Percentiles rank a stretch among this genome's conserved stretches.
These are phyloP conservation scores for Apodemia mormo DNA, from an alignment of 2,888 invertebrate species.

Conservation along the genomic window DNA sequence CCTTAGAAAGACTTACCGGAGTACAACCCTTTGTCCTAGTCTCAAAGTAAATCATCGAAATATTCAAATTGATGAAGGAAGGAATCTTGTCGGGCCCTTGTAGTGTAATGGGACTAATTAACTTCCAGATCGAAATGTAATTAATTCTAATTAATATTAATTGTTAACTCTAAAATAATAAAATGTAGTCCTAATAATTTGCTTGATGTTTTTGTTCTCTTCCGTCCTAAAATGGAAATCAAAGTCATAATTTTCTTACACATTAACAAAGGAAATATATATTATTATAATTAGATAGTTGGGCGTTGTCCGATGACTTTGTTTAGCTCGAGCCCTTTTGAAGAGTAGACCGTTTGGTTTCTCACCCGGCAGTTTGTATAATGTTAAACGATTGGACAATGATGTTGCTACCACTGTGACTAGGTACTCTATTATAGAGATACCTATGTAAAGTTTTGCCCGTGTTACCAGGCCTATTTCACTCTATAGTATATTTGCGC, in stretches of 20 bases:
- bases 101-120: slow-evolving; percentile 1
- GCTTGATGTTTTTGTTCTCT: background rate
- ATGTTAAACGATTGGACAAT: too few relatives aligned
- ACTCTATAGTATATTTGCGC: too few relatives aligned
- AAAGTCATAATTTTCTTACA: background rate
- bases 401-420: too few relatives aligned
- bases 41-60: slow-evolving; percentile 13
- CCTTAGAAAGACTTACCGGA: slow-evolving; percentile 2
- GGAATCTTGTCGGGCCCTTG: slow-evolving; percentile 2
- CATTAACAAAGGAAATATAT: background rate
- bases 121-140: slow-evolving; percentile 3
- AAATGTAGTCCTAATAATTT: background rate
- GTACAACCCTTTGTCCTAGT: slow-evolving; percentile 4
- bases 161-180: background rate
- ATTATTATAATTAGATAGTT: too few relatives aligned
- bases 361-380: too few relatives aligned
- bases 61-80: slow-evolving; percentile 13
- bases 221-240: background rate
- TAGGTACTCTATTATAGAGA: too few relatives aligned
- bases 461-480: too few relatives aligned
- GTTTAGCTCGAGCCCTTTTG: too few relatives aligned
- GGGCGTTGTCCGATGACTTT: too few relatives aligned
- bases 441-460: too few relatives aligned
- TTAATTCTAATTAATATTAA: slow-evolving; percentile 13
- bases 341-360: too few relatives aligned